Base-by-base conservation (phyloP, 2,888 invertebrate species). In the Lasioglossum vierecki region DNA sequence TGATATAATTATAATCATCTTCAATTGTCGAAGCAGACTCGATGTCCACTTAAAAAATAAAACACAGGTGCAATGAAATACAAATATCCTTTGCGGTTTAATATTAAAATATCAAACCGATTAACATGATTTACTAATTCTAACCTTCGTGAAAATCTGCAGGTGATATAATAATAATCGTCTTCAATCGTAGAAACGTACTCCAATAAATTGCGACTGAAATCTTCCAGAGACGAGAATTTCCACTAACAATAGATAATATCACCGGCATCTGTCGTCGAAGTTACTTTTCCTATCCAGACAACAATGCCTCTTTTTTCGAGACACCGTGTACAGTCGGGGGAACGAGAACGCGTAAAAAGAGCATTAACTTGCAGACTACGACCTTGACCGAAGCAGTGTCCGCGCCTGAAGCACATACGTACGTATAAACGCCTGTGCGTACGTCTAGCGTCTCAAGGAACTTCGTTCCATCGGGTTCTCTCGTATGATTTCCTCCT, bases 321-420 rank as follows among this genome's bases (percentile, higher is more conserved):
- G 88, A 77, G 90, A 93, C 93, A 92, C 93, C 91, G 90, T 90
- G 90, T 93, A 93, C 82, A 86, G 77, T 79, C 88, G 53, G 88
- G 89, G 86, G 88, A 89, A 91, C 88, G 91, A 90, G 91, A 93
- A 91, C 89, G 92, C 92, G 92, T 91, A 92, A 93, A 93, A 93
- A 91, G 91, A 92, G 87, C 91, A 90, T 92, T 92, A 93, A 92
- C 92, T 92, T 88, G 90, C 90, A 91, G 90, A 92, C 92, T 91
- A 91, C 92, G 94, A 94, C 94, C 94, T 94, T 94, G 94, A 94
- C 94, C 94, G 94, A 92, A 93, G 91, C 88, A 82, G 88, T 87
- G 94, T 92, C 94, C 94, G 93, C 91, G 93, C 91, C 90, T 92
- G 90, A 92, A 88, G 90, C 91, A 91, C 80, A 91, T 26, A 75